Percentiles rank a stretch among this genome's conserved stretches.
Evolutionary conservation across 2,797 vertebrate species (phyloP).

Genomic region (Thripadectes ignobilis): DNA sequence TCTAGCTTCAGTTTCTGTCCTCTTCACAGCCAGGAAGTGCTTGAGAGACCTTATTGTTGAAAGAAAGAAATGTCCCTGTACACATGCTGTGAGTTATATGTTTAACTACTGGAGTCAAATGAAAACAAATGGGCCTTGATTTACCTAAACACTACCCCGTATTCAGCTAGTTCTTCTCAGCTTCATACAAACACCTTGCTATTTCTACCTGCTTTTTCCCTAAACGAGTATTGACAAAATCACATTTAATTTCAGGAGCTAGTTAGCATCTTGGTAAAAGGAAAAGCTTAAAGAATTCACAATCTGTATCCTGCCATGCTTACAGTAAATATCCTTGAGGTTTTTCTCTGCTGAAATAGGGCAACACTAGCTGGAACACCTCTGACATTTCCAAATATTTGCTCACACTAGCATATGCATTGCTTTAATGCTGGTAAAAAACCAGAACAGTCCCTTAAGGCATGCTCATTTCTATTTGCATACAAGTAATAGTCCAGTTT

Average conservation of each 20-base stretch:
- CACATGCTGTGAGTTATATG: not conserved
- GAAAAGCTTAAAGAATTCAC: not conserved
- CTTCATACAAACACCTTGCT: not conserved
- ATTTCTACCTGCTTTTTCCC: not conserved
- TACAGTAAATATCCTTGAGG: not conserved
- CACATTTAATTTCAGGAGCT: not conserved
- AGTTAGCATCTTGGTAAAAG: not conserved
- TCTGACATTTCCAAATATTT: slow-evolving; percentile 43
- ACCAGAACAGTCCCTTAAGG: not conserved
- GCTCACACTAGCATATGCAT: not conserved
- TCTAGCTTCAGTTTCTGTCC: not conserved
- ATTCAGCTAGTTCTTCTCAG: not conserved
- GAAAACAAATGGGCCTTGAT: not conserved
- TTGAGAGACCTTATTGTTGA: not conserved
- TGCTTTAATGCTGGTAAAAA: slow-evolving; percentile 11
- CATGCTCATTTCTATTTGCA: slow-evolving; percentile 41
- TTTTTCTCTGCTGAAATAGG: not conserved
- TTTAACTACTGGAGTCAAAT: not conserved
- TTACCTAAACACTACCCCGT: not conserved
- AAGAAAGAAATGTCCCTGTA: not conserved
- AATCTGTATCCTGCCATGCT: not conserved
- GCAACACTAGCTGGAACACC: not conserved
- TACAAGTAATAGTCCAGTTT: slow-evolving; percentile 31
- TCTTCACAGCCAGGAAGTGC: not conserved
- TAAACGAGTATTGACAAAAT: not conserved